phyloP scores from a whole-genome alignment of 2,888 invertebrate genomes.

The Heliconius charithonia region DNA sequence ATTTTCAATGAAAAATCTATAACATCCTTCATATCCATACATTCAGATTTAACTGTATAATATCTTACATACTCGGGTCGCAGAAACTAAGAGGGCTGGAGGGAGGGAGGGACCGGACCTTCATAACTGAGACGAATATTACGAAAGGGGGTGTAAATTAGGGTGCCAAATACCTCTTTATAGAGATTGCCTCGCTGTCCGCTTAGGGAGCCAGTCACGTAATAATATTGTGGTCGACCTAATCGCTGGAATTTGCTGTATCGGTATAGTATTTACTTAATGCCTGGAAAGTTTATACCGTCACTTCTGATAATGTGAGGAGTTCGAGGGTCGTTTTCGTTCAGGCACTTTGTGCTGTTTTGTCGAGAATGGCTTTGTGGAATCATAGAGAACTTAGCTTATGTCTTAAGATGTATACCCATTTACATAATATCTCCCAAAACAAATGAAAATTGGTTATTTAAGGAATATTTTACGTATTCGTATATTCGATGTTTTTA shows the following conservation, averaged over 20 bases:
- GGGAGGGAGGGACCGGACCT: conserved; percentile 62
- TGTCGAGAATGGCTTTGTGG: background rate
- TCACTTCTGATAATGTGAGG: conserved; percentile 51
- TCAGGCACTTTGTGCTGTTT: conserved; percentile 24
- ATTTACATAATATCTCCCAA: background rate
- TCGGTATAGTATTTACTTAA: conserved; percentile 62
- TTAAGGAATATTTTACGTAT: background rate
- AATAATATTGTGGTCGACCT: conserved; percentile 74
- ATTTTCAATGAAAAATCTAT: conserved; percentile 34
- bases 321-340: conserved; percentile 39
- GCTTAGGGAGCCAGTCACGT: conserved; percentile 74
- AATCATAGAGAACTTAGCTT: background rate
- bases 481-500: no score
- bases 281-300: conserved; percentile 51
- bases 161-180: conserved; percentile 71
- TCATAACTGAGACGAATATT: conserved; percentile 75
- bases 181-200: conserved; percentile 71
- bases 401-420: background rate
- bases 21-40: conserved; percentile 33
- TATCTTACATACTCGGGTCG: conserved; percentile 43
- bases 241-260: conserved; percentile 57
- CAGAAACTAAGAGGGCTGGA: conserved; percentile 56
- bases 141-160: conserved; percentile 79
- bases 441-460: background rate
- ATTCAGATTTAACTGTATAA: conserved; percentile 42